Conservation (phyloP, 2,888 invertebrate genomes). For the Mechanitis messenoides region DNA sequence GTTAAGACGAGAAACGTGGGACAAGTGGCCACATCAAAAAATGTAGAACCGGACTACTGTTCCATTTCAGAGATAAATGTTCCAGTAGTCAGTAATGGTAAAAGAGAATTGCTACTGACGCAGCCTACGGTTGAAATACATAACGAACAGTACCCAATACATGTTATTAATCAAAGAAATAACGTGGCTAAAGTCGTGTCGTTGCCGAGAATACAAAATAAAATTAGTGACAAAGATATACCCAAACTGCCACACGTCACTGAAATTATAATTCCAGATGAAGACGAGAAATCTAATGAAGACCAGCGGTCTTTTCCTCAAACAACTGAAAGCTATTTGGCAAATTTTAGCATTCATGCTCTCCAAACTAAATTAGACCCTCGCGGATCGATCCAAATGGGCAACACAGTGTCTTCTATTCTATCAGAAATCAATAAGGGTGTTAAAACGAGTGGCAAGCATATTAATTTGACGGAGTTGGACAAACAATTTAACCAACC, state of each 20-base stretch:
- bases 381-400: constrained; percentile 77
- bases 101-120: constrained; percentile 72
- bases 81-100: constrained; percentile 77
- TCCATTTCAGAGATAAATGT: constrained; percentile 86
- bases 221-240: constrained; percentile 78
- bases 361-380: constrained; percentile 68
- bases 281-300: constrained; percentile 70
- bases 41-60: constrained; percentile 83
- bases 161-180: constrained; percentile 58
- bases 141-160: constrained; percentile 67
- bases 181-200: constrained; percentile 68
- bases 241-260: constrained; percentile 85
- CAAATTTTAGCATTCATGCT: constrained; percentile 62
- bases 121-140: constrained; percentile 74
- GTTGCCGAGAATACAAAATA: constrained; percentile 63
- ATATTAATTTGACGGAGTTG: constrained; percentile 65
- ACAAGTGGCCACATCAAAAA: constrained; percentile 68
- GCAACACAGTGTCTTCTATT: constrained; percentile 78
- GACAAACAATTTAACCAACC: constrained; percentile 65
- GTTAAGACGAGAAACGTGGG: constrained; percentile 74
- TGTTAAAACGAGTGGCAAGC: constrained; percentile 62
- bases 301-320: constrained; percentile 57
- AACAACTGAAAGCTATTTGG: constrained; percentile 58
- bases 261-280: constrained; percentile 83
- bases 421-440: constrained; percentile 77